Conservation (phyloP, 2,888 invertebrate species). For the Palloptera scutellata region DNA sequence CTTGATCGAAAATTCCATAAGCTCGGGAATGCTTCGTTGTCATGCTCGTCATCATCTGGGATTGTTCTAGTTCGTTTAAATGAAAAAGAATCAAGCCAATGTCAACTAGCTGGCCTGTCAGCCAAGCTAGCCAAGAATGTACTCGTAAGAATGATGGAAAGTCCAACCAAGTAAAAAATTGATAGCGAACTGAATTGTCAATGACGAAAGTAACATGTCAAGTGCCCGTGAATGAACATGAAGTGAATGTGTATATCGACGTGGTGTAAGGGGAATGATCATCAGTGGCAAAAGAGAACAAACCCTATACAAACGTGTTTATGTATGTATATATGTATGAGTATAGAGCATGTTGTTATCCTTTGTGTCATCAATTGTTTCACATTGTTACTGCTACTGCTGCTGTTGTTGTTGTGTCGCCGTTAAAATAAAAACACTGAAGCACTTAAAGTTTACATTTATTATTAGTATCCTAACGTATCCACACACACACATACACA, state of each 20-base stretch:
- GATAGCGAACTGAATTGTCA: conserved; percentile 29
- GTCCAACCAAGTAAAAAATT: conserved; percentile 36
- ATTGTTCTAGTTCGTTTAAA: no score
- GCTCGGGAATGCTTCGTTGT: no score
- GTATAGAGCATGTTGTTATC: conserved; percentile 3
- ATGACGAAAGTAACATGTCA: conserved; percentile 33
- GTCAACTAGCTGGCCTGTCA: no score
- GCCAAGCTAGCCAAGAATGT: no score
- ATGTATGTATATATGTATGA: neutral
- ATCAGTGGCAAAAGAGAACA: no score
- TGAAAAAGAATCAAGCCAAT: no score
- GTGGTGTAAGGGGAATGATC: no score
- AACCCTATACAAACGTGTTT: no score
- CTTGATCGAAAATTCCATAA: no score
- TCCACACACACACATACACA: conserved; percentile 12
- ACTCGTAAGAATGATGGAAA: neutral
- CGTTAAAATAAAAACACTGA: conserved; percentile 9
- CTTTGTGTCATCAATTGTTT: conserved; percentile 12
- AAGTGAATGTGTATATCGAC: no score
- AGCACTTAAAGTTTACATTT: conserved; percentile 28
- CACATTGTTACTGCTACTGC: conserved; percentile 6
- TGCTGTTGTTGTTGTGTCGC: conserved; percentile 18
- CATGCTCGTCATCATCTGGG: no score
- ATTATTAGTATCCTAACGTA: conserved; percentile 21
- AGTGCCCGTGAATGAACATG: conserved; percentile 5